Conservation (phyloP, 2,797 vertebrate genomes). For the Steatocranus sp. region DNA sequence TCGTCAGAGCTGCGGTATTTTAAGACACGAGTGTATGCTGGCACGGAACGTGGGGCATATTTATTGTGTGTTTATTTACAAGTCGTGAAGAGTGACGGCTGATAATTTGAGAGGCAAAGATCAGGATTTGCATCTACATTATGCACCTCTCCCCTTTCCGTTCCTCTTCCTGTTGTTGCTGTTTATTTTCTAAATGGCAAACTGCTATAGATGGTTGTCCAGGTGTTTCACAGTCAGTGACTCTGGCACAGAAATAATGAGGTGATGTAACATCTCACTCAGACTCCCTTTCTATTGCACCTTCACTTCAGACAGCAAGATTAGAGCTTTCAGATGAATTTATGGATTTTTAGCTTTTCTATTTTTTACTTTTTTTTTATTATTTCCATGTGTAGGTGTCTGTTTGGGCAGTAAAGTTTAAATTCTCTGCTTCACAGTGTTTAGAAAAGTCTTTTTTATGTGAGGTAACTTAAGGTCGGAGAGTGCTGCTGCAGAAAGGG, state of each 20-base stretch:
- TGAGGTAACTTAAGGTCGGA: not conserved
- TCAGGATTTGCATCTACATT: slow-evolving; percentile 19
- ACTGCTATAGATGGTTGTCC: slow-evolving; percentile 9
- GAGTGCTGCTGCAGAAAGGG: not conserved
- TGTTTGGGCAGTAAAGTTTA: not conserved
- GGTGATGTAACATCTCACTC: not conserved
- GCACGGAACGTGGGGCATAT: slow-evolving; percentile 33
- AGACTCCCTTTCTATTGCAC: not conserved
- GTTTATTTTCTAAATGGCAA: slow-evolving; percentile 10
- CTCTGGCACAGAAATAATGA: slow-evolving; percentile 4
- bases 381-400: not conserved
- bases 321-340: not conserved
- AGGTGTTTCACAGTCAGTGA: slow-evolving; percentile 24
- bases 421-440: not conserved
- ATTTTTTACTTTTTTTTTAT: not conserved
- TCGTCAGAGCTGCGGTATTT: slow-evolving; percentile 74
- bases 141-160: slow-evolving; percentile 13
- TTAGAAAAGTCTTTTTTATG: not conserved
- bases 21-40: slow-evolving; percentile 59
- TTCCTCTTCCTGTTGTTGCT: slow-evolving; percentile 33
- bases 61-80: slow-evolving; percentile 58
- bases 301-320: not conserved
- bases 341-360: not conserved
- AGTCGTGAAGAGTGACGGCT: slow-evolving; percentile 30
- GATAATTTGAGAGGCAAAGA: slow-evolving; percentile 42